Evolutionary conservation across 2,888 invertebrate genomes (phyloP).

Genomic region (Calameuta pallipes): DNA sequence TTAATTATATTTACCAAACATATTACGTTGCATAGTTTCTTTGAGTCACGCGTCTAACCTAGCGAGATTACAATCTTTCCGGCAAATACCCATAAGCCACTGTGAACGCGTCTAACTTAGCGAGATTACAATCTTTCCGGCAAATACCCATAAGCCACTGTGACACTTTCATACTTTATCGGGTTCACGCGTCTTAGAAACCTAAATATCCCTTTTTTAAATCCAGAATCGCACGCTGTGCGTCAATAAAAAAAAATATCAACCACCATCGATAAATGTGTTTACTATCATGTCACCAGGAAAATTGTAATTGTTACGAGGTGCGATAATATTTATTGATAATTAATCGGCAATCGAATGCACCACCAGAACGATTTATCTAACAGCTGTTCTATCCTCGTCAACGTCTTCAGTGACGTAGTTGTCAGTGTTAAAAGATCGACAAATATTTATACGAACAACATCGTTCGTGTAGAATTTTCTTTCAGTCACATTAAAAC

Average conservation of each 20-base stretch:
- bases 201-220: background rate
- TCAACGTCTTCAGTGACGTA: background rate
- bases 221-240: background rate
- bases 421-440: background rate
- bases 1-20: background rate
- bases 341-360: background rate
- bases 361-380: background rate
- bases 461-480: background rate
- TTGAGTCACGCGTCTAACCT: background rate
- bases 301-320: background rate
- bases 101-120: background rate
- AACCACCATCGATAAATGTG: too few relatives aligned
- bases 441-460: background rate
- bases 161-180: background rate
- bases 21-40: background rate
- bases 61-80: background rate
- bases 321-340: background rate
- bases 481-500: background rate
- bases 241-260: background rate
- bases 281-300: background rate
- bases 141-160: background rate
- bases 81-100: background rate
- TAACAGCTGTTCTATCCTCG: background rate
- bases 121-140: too few relatives aligned
- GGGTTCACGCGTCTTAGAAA: background rate